phyloP scores from a whole-genome alignment of 2,113 vertebrate species.

The Uria lomvia region DNA sequence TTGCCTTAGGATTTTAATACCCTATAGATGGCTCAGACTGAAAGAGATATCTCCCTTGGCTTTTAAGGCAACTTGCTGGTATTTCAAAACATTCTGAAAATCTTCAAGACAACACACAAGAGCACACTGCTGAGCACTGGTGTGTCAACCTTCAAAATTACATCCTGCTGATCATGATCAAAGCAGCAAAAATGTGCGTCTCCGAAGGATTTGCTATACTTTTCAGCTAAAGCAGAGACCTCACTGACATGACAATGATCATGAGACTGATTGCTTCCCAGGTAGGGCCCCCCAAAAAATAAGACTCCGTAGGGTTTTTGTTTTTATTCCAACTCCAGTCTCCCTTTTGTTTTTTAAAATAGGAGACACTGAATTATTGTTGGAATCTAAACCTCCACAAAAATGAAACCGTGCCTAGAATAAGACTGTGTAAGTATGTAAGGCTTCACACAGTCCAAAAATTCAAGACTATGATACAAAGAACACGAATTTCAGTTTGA shows the following conservation, averaged over 20 bases:
- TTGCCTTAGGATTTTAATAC: not conserved
- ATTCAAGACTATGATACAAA: not conserved
- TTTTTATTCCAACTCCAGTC: not conserved
- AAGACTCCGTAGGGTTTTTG: not conserved
- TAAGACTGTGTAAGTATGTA: not conserved
- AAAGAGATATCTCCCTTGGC: not conserved
- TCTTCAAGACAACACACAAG: not conserved
- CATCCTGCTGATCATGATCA: not conserved
- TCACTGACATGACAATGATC: not conserved
- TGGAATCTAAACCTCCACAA: not conserved
- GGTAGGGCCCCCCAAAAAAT: not conserved
- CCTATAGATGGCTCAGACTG: not conserved
- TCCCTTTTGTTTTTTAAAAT: not conserved
- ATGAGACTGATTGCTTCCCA: not conserved
- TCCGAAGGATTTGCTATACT: not conserved
- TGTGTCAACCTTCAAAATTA: not conserved
- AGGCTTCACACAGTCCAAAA: not conserved
- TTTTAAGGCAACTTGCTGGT: not conserved
- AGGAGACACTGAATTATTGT: not conserved
- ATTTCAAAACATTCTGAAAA: not conserved
- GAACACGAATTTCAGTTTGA: not conserved
- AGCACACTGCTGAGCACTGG: not conserved
- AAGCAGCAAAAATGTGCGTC: not conserved
- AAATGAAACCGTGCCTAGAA: not conserved
- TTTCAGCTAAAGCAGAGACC: not conserved